Evolutionary conservation across 2,113 vertebrate species (phyloP).

Genomic region (Enhydra lutris): DNA sequence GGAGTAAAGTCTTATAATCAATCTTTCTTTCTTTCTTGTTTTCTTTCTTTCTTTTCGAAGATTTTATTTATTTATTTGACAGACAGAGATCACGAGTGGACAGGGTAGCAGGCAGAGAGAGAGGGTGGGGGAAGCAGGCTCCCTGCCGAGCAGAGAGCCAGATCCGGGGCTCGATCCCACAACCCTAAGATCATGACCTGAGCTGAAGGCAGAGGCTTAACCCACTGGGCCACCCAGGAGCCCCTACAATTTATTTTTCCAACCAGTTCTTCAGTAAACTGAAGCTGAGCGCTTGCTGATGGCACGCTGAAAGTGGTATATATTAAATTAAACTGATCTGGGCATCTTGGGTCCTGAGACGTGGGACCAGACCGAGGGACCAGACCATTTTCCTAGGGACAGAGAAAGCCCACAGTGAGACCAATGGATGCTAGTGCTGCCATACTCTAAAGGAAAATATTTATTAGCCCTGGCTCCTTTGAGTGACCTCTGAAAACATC

Average conservation of each 20-base stretch:
- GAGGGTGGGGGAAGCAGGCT: too few relatives aligned
- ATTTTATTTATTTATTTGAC: too few relatives aligned
- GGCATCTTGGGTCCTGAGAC: neutral
- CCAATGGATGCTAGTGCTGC: too few relatives aligned
- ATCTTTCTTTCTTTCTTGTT: neutral
- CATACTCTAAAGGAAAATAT: neutral
- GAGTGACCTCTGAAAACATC: neutral
- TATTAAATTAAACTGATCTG: neutral
- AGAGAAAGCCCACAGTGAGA: neutral
- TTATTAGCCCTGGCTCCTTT: neutral
- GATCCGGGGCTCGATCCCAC: too few relatives aligned
- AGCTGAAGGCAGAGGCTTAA: too few relatives aligned
- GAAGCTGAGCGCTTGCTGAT: neutral
- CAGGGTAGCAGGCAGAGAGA: too few relatives aligned
- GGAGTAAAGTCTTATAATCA: neutral
- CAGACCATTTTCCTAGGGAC: neutral
- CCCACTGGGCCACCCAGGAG: too few relatives aligned
- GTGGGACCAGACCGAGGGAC: neutral
- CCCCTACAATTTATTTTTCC: neutral
- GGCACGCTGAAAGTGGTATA: neutral
- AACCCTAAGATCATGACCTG: too few relatives aligned
- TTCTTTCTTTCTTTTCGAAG: too few relatives aligned
- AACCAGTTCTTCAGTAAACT: neutral
- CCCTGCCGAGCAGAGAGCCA: too few relatives aligned
- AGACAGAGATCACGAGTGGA: too few relatives aligned